Percentiles rank a stretch among this genome's conserved stretches.
These are phyloP conservation scores for Anas flavirostris DNA, from an alignment of 2,797 vertebrate species.

Conservation along the genomic window DNA sequence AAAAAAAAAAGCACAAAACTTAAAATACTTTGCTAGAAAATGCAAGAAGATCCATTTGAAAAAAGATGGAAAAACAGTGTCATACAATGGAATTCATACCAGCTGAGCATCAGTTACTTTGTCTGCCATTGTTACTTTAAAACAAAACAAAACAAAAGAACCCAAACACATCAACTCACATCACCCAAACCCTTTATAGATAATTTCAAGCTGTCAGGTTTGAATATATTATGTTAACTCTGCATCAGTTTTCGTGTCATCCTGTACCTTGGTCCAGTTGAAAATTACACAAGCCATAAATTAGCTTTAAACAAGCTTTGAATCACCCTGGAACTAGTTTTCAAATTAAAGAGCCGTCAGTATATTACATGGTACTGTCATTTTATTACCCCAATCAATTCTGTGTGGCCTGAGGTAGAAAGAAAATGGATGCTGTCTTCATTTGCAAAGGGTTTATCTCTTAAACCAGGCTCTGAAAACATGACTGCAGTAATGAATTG, in stretches of 20 bases:
- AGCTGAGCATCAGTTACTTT: not conserved
- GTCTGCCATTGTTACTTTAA: conserved; percentile 8
- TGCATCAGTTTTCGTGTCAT: conserved; percentile 79
- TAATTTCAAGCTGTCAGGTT: conserved; percentile 53
- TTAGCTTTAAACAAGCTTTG: conserved; percentile 88
- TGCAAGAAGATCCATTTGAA: not conserved
- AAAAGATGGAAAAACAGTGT: not conserved
- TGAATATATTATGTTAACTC: conserved; percentile 74
- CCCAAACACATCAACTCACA: not conserved
- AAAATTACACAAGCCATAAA: conserved; percentile 85
- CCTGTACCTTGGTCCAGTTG: conserved; percentile 74
- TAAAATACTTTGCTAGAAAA: conserved; percentile 10
- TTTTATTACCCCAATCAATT: conserved; percentile 95
- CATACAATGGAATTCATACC: not conserved
- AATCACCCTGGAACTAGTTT: conserved; percentile 84
- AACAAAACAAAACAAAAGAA: not conserved
- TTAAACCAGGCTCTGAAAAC: conserved; percentile 84
- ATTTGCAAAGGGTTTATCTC: conserved; percentile 91
- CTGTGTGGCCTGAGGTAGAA: conserved; percentile 80
- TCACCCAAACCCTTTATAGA: not conserved
- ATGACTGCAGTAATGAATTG: conserved; percentile 85
- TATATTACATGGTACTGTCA: conserved; percentile 88
- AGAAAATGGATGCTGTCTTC: conserved; percentile 83
- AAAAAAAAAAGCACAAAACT: not conserved
- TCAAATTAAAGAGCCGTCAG: conserved; percentile 86